Evolutionary conservation across 2,113 vertebrate genomes (phyloP), one percentile per base, ranked within the genome.

Genomic region (Hiodon tergisus): DNA sequence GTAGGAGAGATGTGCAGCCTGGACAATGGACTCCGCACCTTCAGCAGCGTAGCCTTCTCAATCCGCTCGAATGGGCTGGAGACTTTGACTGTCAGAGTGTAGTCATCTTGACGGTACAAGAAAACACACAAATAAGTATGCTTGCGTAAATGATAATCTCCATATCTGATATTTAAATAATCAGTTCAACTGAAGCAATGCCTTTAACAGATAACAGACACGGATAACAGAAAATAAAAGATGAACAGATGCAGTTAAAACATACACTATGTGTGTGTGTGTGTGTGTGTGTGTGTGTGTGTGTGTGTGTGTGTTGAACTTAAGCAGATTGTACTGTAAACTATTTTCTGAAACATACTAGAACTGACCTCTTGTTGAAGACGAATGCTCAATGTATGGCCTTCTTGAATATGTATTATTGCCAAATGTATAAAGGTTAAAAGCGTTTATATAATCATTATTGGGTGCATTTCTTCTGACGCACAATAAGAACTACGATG

Each of bases 21-120:
- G 5, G 76, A 73, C 62, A 94, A 74, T 10, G 76, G 80, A 58
- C 75, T 81, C 5, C 82, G 82, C 17, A 84, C 81, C 0, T 79
- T 83, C 55, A 92, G 81, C 51, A 77, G 75, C 47, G 76, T 67
- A n/a, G 77, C 73, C 16, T 57, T 54, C 5, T 83, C 78, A 3
- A 70, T 72, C 31, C 9, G 78, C 16, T 87, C 83, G 58, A 85
- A 86, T 47, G 78, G 77, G 54, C 85, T 89, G 74, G 73, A 78
- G 55, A 84, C 84, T 74, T 86, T 81, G 47, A 90, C 88, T 1
- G 74, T 85, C 77, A 93, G 79, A 2, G 48, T 80, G 74, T 86
- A 91, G 80, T 90, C 78, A 75, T 83, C 92, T 93, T 77, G 4
- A 80, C 7, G 65, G 7, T 71, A 60, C 72, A 75, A 8, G 60